Conservation (phyloP, 2,797 vertebrate genomes). For the Gymnopithys bicolor region DNA sequence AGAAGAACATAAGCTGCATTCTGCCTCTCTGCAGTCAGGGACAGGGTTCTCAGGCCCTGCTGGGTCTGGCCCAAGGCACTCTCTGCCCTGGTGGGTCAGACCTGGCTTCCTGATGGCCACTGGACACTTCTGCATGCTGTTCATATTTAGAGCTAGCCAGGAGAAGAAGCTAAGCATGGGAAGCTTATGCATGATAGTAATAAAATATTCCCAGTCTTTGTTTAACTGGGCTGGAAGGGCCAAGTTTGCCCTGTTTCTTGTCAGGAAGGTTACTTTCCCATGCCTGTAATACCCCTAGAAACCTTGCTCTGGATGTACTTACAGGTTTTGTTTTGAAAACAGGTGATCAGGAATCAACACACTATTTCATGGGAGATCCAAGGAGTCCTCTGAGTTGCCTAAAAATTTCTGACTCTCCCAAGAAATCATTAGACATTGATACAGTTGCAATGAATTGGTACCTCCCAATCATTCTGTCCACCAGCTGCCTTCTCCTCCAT, state of each 20-base stretch:
- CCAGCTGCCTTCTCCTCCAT: neutral
- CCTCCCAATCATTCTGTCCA: neutral
- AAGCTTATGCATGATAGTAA: neutral
- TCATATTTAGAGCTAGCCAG: fast-evolving
- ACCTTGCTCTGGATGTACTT: neutral
- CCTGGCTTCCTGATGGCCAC: neutral
- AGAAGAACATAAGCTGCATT: neutral
- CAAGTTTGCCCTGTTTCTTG: neutral
- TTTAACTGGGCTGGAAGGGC: neutral
- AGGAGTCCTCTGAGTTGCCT: neutral
- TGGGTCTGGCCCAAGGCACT: neutral
- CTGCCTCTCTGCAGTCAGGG: neutral
- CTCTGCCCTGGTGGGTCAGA: neutral
- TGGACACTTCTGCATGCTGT: neutral
- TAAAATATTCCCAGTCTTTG: neutral
- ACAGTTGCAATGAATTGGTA: neutral
- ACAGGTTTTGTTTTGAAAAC: neutral
- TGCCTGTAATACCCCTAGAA: neutral
- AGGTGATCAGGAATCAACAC: neutral
- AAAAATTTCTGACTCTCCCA: neutral
- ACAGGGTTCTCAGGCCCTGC: neutral
- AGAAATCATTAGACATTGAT: neutral
- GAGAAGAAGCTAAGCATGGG: neutral
- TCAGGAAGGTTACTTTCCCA: neutral
- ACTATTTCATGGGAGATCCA: neutral